Percentiles rank a stretch among this genome's conserved stretches.
Conservation (phyloP, 53 echinoderm and acorn worm genomes). For the Crossaster papposus region DNA sequence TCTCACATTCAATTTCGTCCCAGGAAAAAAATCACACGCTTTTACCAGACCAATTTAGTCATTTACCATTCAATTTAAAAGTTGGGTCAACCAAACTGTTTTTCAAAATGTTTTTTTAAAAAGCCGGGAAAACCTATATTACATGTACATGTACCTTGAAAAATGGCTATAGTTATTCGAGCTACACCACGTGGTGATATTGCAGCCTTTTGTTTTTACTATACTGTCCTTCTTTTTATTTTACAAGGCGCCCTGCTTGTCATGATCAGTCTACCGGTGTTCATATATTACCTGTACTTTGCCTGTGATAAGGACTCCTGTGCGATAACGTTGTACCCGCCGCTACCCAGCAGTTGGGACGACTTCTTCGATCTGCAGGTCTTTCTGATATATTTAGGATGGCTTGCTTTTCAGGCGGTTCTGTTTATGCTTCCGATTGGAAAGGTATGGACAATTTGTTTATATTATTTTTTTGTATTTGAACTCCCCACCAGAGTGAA, state of each 20-base stretch:
- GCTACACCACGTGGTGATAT: neutral
- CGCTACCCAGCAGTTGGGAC: conserved; percentile 42
- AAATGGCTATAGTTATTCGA: too few relatives aligned
- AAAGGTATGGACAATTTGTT: conserved; percentile 64
- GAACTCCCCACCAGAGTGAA: too few relatives aligned
- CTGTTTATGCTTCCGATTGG: conserved; percentile 83
- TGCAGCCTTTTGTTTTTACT: too few relatives aligned
- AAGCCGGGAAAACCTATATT: too few relatives aligned
- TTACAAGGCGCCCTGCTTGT: conserved; percentile 69
- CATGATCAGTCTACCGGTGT: conserved; percentile 75
- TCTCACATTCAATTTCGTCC: too few relatives aligned
- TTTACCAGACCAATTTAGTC: too few relatives aligned
- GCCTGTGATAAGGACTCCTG: conserved; percentile 69
- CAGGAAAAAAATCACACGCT: too few relatives aligned
- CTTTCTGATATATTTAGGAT: conserved; percentile 71
- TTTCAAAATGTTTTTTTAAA: too few relatives aligned
- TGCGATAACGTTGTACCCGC: conserved; percentile 50
- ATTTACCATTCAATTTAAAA: too few relatives aligned
- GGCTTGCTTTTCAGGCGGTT: conserved; percentile 85
- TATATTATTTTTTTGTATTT: too few relatives aligned
- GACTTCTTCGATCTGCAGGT: conserved; percentile 77
- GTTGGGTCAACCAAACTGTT: too few relatives aligned
- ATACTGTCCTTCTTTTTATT: neutral
- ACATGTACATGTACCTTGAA: too few relatives aligned
- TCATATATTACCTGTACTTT: conserved; percentile 83